Conservation (phyloP, 2,888 invertebrate genomes). For the Erebia epiphron region DNA sequence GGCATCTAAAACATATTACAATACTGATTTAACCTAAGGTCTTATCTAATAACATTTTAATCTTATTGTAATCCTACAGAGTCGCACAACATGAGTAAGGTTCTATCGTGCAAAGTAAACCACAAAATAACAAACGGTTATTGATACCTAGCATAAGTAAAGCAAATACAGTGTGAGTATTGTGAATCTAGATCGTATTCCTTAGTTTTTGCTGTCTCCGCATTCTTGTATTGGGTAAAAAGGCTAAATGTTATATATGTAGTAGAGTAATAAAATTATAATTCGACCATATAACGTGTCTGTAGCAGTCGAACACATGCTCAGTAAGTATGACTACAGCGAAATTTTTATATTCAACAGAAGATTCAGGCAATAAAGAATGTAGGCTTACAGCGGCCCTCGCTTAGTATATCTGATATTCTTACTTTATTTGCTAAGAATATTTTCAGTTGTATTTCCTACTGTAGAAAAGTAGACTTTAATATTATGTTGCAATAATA, state of each 20-base stretch:
- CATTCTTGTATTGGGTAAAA: neutral
- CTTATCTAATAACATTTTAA: no score
- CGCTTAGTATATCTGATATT: conserved; percentile 67
- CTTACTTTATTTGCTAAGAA: conserved; percentile 59
- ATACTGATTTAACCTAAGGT: no score
- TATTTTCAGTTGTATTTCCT: conserved; percentile 8
- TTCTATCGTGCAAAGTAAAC: no score
- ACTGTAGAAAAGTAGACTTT: neutral
- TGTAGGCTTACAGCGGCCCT: conserved; percentile 54
- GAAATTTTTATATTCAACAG: conserved; percentile 28
- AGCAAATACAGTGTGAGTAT: neutral
- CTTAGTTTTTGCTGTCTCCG: neutral
- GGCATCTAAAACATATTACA: no score
- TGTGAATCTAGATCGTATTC: neutral
- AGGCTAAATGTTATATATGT: neutral
- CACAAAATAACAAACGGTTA: no score
- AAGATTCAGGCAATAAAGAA: conserved; percentile 65
- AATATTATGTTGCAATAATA: neutral
- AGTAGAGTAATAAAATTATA: conserved; percentile 20
- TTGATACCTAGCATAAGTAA: no score
- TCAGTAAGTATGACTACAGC: conserved; percentile 6
- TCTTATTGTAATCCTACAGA: no score
- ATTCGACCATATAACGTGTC: conserved; percentile 19
- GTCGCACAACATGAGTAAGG: no score
- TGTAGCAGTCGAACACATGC: conserved; percentile 21